A percentile compares a stretch with the other conserved stretches of the same genome.
phyloP scores from a whole-genome alignment of 2,113 vertebrate species.

The Danio rerio region GRCz12tu NC_133185.1:32388001-32388500 shows the following conservation, averaged over 20 bases:
- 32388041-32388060: conserved; percentile 73
- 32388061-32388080: conserved; percentile 62
- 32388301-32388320: conserved; percentile 33
- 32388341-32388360: conserved; percentile 26
- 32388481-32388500: background rate
- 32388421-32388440: conserved; percentile 34
- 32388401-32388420: conserved; percentile 40
- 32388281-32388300: conserved; percentile 22
- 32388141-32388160: conserved; percentile 18
- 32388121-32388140: conserved; percentile 29
- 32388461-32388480: conserved; percentile 10
- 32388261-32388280: conserved; percentile 30
- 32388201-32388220: background rate
- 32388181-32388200: background rate
- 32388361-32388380: conserved; percentile 19
- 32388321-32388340: conserved; percentile 23
- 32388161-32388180: background rate
- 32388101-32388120: conserved; percentile 58
- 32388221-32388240: background rate
- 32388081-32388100: conserved; percentile 55
- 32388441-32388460: background rate
- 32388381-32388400: conserved; percentile 17
- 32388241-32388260: conserved; percentile 30
- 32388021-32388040: conserved; percentile 72
- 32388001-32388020: conserved; percentile 67